These are phyloP conservation scores for Brachypalpus laphriformis DNA, from an alignment of 2,888 invertebrate species.

Conservation along the genomic window DNA sequence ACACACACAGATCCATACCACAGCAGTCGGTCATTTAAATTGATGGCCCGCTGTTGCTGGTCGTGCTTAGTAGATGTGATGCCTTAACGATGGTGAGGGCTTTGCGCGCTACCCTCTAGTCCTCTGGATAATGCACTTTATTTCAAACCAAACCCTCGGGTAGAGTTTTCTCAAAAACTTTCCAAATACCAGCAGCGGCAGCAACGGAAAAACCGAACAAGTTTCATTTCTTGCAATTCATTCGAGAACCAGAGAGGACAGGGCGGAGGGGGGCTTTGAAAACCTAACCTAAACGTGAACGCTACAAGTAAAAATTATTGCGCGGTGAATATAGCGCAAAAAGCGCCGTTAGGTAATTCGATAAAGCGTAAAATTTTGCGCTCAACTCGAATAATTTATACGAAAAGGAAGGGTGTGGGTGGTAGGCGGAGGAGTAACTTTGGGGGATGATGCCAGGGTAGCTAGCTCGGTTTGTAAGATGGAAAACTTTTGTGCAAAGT, in stretches of 20 bases:
- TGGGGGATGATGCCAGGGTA: neutral
- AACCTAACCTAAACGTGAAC: constrained; percentile 18
- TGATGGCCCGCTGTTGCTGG: constrained; percentile 3
- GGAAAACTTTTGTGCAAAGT: constrained; percentile 70
- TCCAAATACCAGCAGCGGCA: constrained; percentile 44
- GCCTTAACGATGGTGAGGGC: neutral
- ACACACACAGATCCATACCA: neutral
- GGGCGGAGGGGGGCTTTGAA: neutral
- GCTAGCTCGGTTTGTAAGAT: constrained; percentile 23
- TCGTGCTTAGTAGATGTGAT: constrained; percentile 3
- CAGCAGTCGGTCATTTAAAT: constrained; percentile 8
- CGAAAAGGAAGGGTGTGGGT: constrained; percentile 21
- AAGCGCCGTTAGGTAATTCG: constrained; percentile 81
- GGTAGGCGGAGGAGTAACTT: neutral
- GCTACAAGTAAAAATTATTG: constrained; percentile 71
- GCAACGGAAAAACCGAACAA: neutral
- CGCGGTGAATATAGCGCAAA: constrained; percentile 67
- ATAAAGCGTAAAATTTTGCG: constrained; percentile 82
- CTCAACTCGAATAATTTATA: constrained; percentile 76
- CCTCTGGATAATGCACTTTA: constrained; percentile 64
- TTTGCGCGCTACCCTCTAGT: too few relatives aligned
- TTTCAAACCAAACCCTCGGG: constrained; percentile 36
- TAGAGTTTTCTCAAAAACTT: constrained; percentile 44
- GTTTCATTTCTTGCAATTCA: constrained; percentile 53
- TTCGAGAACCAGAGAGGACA: neutral